Evolutionary conservation across 2,888 invertebrate species (phyloP).

Genomic region (Euzophera pinguis): DNA sequence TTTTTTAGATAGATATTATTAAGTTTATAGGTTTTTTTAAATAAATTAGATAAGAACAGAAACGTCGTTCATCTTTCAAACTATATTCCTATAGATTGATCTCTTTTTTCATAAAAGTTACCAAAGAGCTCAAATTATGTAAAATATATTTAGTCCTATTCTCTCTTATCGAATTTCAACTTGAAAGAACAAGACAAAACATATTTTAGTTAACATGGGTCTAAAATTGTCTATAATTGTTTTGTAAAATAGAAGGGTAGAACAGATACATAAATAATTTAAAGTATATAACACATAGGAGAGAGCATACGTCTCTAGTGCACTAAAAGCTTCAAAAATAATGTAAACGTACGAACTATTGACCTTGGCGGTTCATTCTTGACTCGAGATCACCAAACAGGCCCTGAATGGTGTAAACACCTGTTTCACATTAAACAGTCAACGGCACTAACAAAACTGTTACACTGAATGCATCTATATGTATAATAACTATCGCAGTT

Average conservation of each 20-base stretch:
- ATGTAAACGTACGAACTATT: slow-evolving; percentile 41
- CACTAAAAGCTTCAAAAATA: slow-evolving; percentile 52
- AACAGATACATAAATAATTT: slow-evolving; percentile 7
- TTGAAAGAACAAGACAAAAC: too few species aligned
- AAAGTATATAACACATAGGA: slow-evolving; percentile 18
- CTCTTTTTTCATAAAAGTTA: too few species aligned
- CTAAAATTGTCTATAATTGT: too few species aligned
- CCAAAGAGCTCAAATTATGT: too few species aligned
- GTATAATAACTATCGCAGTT: background rate
- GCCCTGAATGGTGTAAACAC: slow-evolving; percentile 76
- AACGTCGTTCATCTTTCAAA: too few species aligned
- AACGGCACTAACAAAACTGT: slow-evolving; percentile 58
- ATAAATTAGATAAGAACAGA: too few species aligned
- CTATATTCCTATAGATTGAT: too few species aligned
- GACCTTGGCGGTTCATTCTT: slow-evolving; percentile 71
- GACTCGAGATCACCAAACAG: slow-evolving; percentile 76
- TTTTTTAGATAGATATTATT: too few species aligned
- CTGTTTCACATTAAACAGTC: slow-evolving; percentile 76
- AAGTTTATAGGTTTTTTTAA: too few species aligned
- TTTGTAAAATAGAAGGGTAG: background rate
- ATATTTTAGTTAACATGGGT: too few species aligned
- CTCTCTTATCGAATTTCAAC: too few species aligned
- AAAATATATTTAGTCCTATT: too few species aligned
- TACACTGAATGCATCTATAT: background rate
- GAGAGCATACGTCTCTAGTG: slow-evolving; percentile 51